These are phyloP conservation scores for Sminthurinus signatus DNA, from an alignment of 1,140 invertebrate species.

Conservation along the genomic window DNA sequence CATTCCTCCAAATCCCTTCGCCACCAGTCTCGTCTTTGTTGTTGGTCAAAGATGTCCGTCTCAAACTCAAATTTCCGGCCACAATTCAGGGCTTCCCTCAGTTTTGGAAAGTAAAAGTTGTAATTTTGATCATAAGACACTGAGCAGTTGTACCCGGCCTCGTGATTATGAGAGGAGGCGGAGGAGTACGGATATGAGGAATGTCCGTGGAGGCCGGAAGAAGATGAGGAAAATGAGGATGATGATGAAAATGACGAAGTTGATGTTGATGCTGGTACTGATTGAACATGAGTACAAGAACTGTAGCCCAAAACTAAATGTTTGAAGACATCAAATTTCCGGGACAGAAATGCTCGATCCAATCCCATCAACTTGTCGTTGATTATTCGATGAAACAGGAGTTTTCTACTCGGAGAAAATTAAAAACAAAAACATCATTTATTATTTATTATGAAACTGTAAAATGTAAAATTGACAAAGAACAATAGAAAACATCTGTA, in stretches of 20 bases:
- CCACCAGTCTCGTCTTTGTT: not conserved
- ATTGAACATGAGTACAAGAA: too few relatives aligned
- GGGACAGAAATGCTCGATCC: conserved; percentile 34
- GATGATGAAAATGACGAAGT: too few relatives aligned
- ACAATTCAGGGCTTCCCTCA: conserved; percentile 27
- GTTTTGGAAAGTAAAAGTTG: conserved; percentile 29
- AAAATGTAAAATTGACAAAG: too few relatives aligned
- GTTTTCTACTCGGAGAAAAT: too few relatives aligned
- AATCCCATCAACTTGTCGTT: conserved; percentile 39
- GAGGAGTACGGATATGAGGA: too few relatives aligned
- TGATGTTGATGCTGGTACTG: too few relatives aligned
- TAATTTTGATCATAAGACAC: conserved; percentile 1
- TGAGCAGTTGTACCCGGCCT: not conserved
- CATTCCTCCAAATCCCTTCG: conserved; percentile 5
- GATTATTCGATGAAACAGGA: conserved; percentile 38
- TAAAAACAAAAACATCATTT: too few relatives aligned
- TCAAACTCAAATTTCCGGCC: conserved; percentile 6
- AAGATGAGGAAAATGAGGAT: too few relatives aligned
- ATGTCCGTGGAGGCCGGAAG: too few relatives aligned
- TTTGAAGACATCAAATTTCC: conserved; percentile 35
- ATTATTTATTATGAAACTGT: too few relatives aligned
- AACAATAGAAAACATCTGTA: too few relatives aligned
- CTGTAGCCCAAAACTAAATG: conserved; percentile 36
- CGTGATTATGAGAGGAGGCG: too few relatives aligned
- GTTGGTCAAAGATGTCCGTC: not conserved